Evolutionary conservation across 2,888 invertebrate species (phyloP).

Genomic region (Cephonodes hylas): DNA sequence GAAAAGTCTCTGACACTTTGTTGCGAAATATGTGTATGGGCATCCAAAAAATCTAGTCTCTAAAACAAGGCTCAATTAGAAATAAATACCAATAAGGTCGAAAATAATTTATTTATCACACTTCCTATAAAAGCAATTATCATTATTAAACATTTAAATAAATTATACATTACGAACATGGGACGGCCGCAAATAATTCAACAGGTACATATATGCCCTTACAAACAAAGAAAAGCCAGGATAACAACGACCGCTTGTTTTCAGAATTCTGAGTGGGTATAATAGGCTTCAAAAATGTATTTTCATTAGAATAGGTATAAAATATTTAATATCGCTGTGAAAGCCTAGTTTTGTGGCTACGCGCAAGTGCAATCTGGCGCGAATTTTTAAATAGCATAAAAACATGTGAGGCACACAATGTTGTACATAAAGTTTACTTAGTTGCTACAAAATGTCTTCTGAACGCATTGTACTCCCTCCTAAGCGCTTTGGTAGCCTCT

Average conservation of each 20-base stretch:
- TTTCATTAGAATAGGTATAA: neutral
- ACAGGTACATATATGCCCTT: neutral
- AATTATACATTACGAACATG: neutral
- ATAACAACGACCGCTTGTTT: neutral
- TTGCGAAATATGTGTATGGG: too few relatives aligned
- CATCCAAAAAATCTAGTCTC: too few relatives aligned
- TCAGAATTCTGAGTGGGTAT: too few relatives aligned
- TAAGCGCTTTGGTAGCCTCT: slow-evolving; percentile 65
- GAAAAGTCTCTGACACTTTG: too few relatives aligned
- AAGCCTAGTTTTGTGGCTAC: neutral
- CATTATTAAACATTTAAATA: slow-evolving; percentile 14
- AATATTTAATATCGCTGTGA: neutral
- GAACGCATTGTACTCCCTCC: slow-evolving; percentile 64
- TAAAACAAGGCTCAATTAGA: neutral
- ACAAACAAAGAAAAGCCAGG: neutral
- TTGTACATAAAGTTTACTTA: slow-evolving; percentile 28
- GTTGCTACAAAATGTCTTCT: slow-evolving; percentile 55
- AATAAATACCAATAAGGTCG: neutral
- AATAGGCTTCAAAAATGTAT: neutral
- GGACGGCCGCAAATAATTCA: neutral
- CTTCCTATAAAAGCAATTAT: slow-evolving; percentile 22
- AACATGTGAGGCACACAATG: slow-evolving; percentile 40
- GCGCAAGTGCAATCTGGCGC: slow-evolving; percentile 35
- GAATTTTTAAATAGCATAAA: slow-evolving; percentile 42
- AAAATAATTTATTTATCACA: slow-evolving; percentile 8